Percentiles rank a stretch among this genome's conserved stretches.
These are phyloP conservation scores for Scrobipalpa costella DNA, from an alignment of 2,888 invertebrate genomes.

Conservation along the genomic window DNA sequence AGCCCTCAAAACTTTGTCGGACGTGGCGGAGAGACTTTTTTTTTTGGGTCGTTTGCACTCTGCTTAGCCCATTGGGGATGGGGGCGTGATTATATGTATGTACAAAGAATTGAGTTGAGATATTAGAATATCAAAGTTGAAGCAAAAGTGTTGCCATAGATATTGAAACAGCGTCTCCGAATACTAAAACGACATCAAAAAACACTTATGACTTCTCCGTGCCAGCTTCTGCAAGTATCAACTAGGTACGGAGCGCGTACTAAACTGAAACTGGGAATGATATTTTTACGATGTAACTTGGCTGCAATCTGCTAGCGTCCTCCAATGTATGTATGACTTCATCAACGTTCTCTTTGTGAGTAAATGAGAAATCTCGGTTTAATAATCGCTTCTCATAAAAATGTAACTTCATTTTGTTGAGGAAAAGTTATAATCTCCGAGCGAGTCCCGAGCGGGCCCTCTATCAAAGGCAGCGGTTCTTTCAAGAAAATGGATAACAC, in stretches of 20 bases:
- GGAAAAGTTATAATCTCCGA: constrained; percentile 51
- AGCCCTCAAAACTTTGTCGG: too few relatives aligned
- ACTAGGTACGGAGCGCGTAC: neutral
- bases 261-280: neutral
- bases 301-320: neutral
- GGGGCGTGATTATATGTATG: too few relatives aligned
- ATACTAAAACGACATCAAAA: constrained; percentile 22
- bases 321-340: constrained; percentile 12
- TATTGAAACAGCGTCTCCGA: neutral
- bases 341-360: neutral
- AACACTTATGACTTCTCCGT: constrained; percentile 9
- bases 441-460: constrained; percentile 43
- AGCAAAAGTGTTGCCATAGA: neutral
- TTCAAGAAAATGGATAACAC: constrained; percentile 50
- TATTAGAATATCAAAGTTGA: neutral
- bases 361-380: constrained; percentile 30
- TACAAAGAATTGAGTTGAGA: too few relatives aligned
- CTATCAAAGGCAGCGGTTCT: constrained; percentile 44
- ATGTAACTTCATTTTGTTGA: constrained; percentile 46
- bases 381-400: constrained; percentile 46
- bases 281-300: constrained; percentile 2
- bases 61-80: too few relatives aligned
- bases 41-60: too few relatives aligned
- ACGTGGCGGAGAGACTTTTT: too few relatives aligned
- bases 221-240: constrained; percentile 2